Percentiles rank a stretch among this genome's conserved stretches.
Conservation (phyloP, 2,113 vertebrate species). For the Solea solea region DNA sequence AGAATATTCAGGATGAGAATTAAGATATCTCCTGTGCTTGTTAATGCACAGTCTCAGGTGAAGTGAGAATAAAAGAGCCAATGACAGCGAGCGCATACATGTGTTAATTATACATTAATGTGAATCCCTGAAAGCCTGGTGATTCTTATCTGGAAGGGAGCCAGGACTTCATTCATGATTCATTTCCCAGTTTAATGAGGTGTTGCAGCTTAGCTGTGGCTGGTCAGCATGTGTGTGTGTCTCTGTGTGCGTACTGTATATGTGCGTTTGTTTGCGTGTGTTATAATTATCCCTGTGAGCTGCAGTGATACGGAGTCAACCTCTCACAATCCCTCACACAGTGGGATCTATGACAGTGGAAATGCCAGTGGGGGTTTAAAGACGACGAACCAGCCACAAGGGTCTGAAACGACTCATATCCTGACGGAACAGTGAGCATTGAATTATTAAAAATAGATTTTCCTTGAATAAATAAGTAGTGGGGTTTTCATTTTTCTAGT, state of each 20-base stretch:
- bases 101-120: conserved; percentile 64
- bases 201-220: conserved; percentile 61
- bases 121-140: conserved; percentile 49
- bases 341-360: conserved; percentile 25
- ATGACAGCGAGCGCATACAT: conserved; percentile 58
- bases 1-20: background rate
- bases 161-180: conserved; percentile 65
- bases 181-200: conserved; percentile 79
- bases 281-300: conserved; percentile 64
- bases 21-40: background rate
- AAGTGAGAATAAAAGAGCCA: conserved; percentile 3
- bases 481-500: background rate
- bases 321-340: conserved; percentile 36
- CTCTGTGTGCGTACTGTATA: conserved; percentile 15
- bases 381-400: conserved; percentile 10
- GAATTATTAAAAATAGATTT: background rate
- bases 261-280: conserved; percentile 35
- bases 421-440: conserved; percentile 2
- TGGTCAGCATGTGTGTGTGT: conserved; percentile 49
- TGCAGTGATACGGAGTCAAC: conserved; percentile 44
- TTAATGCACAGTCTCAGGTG: conserved; percentile 12
- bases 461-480: too few relatives aligned
- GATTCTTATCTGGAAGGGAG: conserved; percentile 70
- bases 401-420: conserved; percentile 5
- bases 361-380: conserved; percentile 37